These are phyloP conservation scores for Pavo muticus DNA, from an alignment of 2,113 vertebrate species.

Conservation along the genomic window DNA sequence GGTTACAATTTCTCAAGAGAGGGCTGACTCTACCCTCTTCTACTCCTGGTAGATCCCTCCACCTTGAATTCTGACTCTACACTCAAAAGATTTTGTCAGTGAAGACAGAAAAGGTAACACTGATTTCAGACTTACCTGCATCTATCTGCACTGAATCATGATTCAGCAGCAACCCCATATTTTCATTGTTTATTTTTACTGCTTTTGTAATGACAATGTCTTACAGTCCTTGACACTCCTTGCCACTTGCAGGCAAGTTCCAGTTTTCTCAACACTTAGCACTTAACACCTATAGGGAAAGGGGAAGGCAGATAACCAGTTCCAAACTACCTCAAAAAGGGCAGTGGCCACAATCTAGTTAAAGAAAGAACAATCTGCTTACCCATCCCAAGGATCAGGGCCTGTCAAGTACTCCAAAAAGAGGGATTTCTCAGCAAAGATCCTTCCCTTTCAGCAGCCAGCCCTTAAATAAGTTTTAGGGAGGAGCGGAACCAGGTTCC, in stretches of 20 bases:
- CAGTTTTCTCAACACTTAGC: not conserved
- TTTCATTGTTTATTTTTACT: not conserved
- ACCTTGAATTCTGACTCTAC: not conserved
- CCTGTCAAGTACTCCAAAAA: too few relatives aligned
- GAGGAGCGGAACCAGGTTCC: too few relatives aligned
- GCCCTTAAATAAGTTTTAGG: too few relatives aligned
- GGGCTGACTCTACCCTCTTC: not conserved
- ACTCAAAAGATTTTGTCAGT: not conserved
- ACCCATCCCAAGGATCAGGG: too few relatives aligned
- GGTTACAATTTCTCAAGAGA: not conserved
- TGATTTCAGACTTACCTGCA: not conserved
- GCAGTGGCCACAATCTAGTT: too few relatives aligned
- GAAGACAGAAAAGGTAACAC: not conserved
- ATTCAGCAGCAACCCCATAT: not conserved
- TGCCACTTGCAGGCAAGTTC: not conserved
- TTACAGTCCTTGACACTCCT: not conserved
- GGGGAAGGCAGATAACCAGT: too few relatives aligned
- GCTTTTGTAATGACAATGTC: not conserved
- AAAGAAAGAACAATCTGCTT: too few relatives aligned
- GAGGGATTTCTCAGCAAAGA: too few relatives aligned
- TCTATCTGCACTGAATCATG: not conserved
- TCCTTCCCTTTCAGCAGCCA: too few relatives aligned
- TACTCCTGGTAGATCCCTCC: not conserved
- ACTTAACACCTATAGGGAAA: not conserved
- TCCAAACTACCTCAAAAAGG: too few relatives aligned